phyloP scores from a whole-genome alignment of 2,113 vertebrate genomes.

The Turdus rufiventris region DNA sequence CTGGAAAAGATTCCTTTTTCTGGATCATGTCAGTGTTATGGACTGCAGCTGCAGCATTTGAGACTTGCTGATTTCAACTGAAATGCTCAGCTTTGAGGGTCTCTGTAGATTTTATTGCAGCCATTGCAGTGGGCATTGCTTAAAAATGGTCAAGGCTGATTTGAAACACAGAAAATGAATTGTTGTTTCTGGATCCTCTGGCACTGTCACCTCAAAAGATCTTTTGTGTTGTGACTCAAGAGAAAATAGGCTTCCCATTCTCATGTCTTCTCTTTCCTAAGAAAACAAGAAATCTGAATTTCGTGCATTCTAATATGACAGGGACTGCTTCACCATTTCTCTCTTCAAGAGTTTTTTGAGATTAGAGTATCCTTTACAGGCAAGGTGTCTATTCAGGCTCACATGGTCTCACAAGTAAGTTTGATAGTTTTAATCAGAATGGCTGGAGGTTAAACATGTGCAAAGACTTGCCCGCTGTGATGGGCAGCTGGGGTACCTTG shows the following conservation, averaged over 20 bases:
- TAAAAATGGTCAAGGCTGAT: background rate
- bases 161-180: background rate
- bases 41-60: background rate
- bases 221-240: background rate
- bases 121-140: background rate
- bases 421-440: background rate
- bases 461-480: background rate
- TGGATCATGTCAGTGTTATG: background rate
- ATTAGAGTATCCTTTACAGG: background rate
- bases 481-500: background rate
- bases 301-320: background rate
- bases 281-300: background rate
- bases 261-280: background rate
- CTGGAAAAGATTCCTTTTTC: background rate
- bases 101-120: background rate
- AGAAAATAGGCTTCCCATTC: background rate
- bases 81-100: background rate
- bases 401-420: background rate
- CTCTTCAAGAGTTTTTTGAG: background rate
- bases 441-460: background rate
- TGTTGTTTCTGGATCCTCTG: background rate
- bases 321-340: background rate
- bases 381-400: background rate
- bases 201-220: background rate
- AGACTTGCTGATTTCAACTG: background rate